Evolutionary conservation across 2,888 invertebrate species (phyloP), one percentile per base, ranked within the genome.

Genomic region (Palloptera scutellata): DNA sequence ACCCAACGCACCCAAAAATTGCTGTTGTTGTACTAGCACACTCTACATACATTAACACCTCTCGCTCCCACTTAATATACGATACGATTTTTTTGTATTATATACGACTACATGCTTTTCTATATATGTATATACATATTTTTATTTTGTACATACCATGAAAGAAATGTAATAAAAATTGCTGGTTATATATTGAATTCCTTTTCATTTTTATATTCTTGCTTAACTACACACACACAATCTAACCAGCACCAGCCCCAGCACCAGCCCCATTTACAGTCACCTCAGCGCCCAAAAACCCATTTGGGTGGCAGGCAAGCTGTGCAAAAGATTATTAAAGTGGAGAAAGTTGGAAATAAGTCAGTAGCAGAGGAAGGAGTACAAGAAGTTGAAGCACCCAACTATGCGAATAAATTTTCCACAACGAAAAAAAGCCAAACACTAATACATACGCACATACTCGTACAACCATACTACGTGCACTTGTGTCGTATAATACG

Each of bases 201-300:
- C 72, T 73, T 72, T 73, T 66, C 69, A 73, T 70, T 74, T 69
- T 70, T 70, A 71, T 64, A 45, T 64, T 69, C 55, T 54, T 62
- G 57, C 57, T 61, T 66, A 55, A 61, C 60, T 72, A 68, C 69
- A 68, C 72, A 70, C 48, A 67, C 60, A 52, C 61, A 62, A 58
- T 43, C 41, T 41, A 48, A 20, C 13, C n/a, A n/a, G 19, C 59
- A 54, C 61, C 45, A 15, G 2, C 30, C 2, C 6, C 30, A 30
- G 30, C 6, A 30, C 6, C 30, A 4, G n/a, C 6, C 2, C 30
- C 30, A 30, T 6, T 30, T 6, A 30, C 6, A 30, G 30, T 30
- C 30, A 30, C 30, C 30, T 30, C 30, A 30, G n/a, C n/a, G n/a
- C 30, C 30, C 6, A 30, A 30, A 6, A 2, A 30, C 6, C 30